Base-by-base conservation (phyloP, 2,113 vertebrate species). In the Oplegnathus fasciatus region DNA sequence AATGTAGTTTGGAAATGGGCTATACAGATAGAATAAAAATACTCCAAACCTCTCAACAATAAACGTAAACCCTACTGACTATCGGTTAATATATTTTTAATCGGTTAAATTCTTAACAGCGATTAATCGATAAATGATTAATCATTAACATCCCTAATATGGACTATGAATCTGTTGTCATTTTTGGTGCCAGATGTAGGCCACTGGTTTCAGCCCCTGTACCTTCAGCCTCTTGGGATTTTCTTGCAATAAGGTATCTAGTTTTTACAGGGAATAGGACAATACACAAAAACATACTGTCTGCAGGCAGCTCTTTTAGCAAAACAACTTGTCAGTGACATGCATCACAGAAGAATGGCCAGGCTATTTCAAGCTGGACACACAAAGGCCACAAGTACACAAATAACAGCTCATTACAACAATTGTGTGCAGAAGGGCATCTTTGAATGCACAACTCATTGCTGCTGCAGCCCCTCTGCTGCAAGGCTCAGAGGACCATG, bases 381-480 rank as follows among this genome's bases (percentile, higher is more conserved):
- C 44, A 17, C 0, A 1, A 71, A 67, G 20, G 11, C 10, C 13
- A 32, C 5, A 9, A 40, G 44, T 26, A 24, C 20, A 84, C n/a
- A 52, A 42, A 42, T 42, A 34, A 54, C 2, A 28, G 20, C 28
- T 44, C 13, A 4, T 24, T 10, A 64, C 32, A 48, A 61, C 40
- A 52, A 60, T 7, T 46, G 22, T 54, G 30, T 30, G 1, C 37
- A 73, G 61, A 60, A 34, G 44, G 37, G 8, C 78, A 57, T 61
- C 60, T 66, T 11, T 73, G 50, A 46, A 72, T 17, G 66, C 37
- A 67, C 40, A 22, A 37, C 26, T 42, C 73, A 20, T 66, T 52
- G 32, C n/a, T n/a, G n/a, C n/a, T n/a, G n/a, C n/a, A n/a, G n/a
- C n/a, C n/a, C n/a, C n/a, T n/a, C n/a, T n/a, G n/a, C n/a, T n/a